These are phyloP conservation scores for Tricholauxania praeusta DNA, from an alignment of 2,888 invertebrate species.

Conservation along the genomic window DNA sequence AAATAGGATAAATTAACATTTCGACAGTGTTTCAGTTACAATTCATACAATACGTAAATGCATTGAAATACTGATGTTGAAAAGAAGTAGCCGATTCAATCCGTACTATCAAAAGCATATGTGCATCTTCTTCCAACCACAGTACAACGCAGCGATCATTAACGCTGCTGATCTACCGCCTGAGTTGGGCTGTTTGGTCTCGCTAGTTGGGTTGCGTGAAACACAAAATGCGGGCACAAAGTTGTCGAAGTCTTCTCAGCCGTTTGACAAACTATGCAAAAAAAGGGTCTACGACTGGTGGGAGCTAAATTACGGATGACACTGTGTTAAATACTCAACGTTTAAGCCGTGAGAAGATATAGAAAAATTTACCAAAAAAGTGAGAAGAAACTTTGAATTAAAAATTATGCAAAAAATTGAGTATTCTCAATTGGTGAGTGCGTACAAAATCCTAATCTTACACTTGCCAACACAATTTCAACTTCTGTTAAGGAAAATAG, in stretches of 20 bases:
- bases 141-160: background rate
- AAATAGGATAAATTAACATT: slow-evolving; percentile 33
- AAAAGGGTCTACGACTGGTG: slow-evolving; percentile 27
- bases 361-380: background rate
- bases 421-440: background rate
- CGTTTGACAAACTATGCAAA: slow-evolving; percentile 24
- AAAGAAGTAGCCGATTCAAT: too few species aligned
- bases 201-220: slow-evolving; percentile 6
- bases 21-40: slow-evolving; percentile 4
- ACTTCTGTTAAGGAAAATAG: too few species aligned
- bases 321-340: slow-evolving; percentile 11
- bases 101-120: too few species aligned
- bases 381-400: background rate
- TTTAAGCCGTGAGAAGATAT: slow-evolving; percentile 30
- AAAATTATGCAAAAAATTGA: slow-evolving; percentile 18
- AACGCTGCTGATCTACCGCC: slow-evolving; percentile 5
- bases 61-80: too few species aligned
- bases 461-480: too few species aligned
- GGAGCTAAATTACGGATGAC: slow-evolving; percentile 27
- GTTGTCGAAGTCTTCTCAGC: slow-evolving; percentile 1
- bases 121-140: too few species aligned
- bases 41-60: background rate
- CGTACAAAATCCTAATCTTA: too few species aligned
- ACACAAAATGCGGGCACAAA: slow-evolving; percentile 7
- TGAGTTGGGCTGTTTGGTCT: background rate